Conservation (phyloP, 2,888 invertebrate genomes). For the Urechis unicinctus region DNA sequence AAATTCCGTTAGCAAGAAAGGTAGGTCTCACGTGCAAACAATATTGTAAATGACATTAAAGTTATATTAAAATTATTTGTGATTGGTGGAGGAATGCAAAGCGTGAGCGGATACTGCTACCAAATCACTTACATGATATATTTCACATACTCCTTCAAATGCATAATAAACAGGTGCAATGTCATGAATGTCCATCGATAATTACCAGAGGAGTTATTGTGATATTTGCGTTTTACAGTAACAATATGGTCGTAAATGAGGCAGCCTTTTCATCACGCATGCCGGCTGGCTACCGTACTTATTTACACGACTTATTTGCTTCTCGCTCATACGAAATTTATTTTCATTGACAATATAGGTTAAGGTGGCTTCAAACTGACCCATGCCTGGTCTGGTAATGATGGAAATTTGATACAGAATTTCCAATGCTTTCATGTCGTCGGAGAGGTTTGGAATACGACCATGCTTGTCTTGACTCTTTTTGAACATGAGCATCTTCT, state of each 20-base stretch:
- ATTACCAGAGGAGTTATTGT: no score
- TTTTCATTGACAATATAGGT: no score
- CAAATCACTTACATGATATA: no score
- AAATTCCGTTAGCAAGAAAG: no score
- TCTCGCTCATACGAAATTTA: conserved; percentile 6
- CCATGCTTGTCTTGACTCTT: conserved; percentile 75
- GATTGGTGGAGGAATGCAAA: no score
- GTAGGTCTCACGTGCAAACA: no score
- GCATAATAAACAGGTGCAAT: no score
- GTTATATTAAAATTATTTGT: no score
- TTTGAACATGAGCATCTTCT: conserved; percentile 66
- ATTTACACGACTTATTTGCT: conserved; percentile 61
- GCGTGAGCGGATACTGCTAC: no score
- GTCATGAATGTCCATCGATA: no score
- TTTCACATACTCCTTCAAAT: no score
- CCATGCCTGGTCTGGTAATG: conserved; percentile 65
- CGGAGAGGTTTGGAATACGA: conserved; percentile 71
- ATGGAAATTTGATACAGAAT: conserved; percentile 77
- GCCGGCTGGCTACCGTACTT: conserved; percentile 75
- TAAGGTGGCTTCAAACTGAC: conserved; percentile 79
- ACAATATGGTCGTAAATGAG: conserved; percentile 73
- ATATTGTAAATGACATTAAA: no score
- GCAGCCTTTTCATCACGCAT: conserved; percentile 63
- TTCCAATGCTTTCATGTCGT: conserved; percentile 57
- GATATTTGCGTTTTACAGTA: conserved; percentile 62